A percentile compares a stretch with the other conserved stretches of the same genome.
These are phyloP conservation scores for Orientallactaga bullata DNA, from an alignment of 2,113 vertebrate genomes.

Conservation along the genomic window DNA sequence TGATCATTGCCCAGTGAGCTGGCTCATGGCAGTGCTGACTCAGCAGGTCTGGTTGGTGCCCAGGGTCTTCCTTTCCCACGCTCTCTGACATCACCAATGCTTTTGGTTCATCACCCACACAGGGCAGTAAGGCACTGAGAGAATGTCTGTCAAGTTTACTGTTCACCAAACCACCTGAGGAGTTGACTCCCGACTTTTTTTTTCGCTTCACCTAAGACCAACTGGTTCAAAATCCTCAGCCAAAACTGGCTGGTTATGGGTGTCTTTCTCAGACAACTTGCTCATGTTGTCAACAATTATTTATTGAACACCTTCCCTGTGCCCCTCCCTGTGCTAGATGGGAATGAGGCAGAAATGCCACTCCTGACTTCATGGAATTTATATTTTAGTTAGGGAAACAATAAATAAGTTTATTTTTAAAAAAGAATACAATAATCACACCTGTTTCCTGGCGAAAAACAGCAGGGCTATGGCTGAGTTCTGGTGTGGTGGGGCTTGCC, in stretches of 20 bases:
- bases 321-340: neutral
- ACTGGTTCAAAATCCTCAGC: neutral
- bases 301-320: constrained; percentile 13
- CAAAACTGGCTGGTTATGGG: neutral
- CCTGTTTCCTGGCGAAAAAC: neutral
- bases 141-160: neutral
- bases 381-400: constrained; percentile 6
- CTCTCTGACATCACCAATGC: neutral
- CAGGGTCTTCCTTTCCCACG: neutral
- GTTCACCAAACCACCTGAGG: neutral
- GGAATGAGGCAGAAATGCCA: neutral
- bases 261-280: neutral
- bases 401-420: neutral
- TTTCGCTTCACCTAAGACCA: neutral
- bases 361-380: neutral
- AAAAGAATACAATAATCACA: neutral
- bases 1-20: neutral
- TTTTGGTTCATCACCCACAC: neutral
- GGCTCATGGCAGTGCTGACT: neutral
- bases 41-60: neutral
- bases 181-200: neutral
- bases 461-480: neutral
- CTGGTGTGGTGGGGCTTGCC: neutral
- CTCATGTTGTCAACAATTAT: neutral
- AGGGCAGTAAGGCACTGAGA: neutral